These are phyloP conservation scores for Corythoichthys intestinalis DNA, from an alignment of 2,113 vertebrate genomes.

Conservation along the genomic window DNA sequence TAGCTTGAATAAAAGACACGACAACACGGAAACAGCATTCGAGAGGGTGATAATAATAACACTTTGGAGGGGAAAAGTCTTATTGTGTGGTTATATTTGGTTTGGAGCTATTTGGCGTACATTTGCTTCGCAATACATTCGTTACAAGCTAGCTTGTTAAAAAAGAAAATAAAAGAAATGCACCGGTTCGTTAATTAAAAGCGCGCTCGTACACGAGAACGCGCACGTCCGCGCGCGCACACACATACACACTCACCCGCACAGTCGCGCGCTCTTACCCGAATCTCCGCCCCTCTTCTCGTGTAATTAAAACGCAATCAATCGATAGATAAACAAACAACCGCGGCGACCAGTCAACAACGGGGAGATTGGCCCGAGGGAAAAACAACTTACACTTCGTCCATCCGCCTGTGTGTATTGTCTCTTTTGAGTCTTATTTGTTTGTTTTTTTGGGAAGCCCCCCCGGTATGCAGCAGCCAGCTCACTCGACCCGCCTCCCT, in stretches of 20 bases:
- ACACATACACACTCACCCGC: constrained; percentile 9
- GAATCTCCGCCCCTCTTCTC: constrained; percentile 69
- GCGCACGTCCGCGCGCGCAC: constrained; percentile 12
- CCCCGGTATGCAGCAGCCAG: constrained; percentile 34
- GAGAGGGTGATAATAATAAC: background rate
- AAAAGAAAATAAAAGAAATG: constrained; percentile 28
- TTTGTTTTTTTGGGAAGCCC: constrained; percentile 66
- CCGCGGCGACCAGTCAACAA: background rate
- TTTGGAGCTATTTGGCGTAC: constrained; percentile 30
- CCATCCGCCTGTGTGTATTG: constrained; percentile 76
- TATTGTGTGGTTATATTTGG: constrained; percentile 64
- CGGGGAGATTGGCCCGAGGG: background rate
- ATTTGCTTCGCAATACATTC: constrained; percentile 36
- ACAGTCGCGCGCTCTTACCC: constrained; percentile 54
- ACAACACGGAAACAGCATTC: background rate
- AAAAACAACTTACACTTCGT: constrained; percentile 65
- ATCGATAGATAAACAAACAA: constrained; percentile 70
- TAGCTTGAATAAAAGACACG: constrained; percentile 6
- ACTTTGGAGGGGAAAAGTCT: constrained; percentile 22
- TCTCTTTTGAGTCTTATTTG: constrained; percentile 57
- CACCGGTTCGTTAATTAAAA: constrained; percentile 33
- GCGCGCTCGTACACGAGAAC: constrained; percentile 2
- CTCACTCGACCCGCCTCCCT: constrained; percentile 76
- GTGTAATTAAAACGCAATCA: constrained; percentile 83
- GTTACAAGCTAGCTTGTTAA: constrained; percentile 63